Base-by-base conservation (phyloP, 2,888 invertebrate species). In the Endotricha flammealis region DNA sequence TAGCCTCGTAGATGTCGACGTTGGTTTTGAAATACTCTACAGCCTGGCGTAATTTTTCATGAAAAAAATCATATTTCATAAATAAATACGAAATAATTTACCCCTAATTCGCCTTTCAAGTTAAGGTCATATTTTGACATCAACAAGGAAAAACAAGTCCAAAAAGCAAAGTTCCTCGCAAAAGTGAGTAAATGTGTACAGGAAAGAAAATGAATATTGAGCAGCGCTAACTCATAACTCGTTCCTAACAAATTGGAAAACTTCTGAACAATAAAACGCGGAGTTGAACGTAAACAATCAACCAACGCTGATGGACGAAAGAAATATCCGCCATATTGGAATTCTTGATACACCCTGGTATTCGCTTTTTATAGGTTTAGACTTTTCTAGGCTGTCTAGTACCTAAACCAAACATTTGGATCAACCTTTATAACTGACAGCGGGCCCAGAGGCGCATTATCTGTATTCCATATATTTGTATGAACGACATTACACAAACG, bases 211-310 rank as follows among this genome's bases (percentile, higher is more conserved):
- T 35, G 35, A 29, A 35, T 35, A 35, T 35, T 35, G 35, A 35
- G 35, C 29, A 29, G 12, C 31, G 3, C 23, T 5, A 27, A 20
- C 10, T 27, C 14, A 29, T 22, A 43, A 43, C 41, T 43, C 39
- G 20, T 40, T 43, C 36, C 33, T 38, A 40, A 44, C 38, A 44
- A 40, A 43, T 46, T 43, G 43, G 42, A 43, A 44, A 46, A 46
- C 43, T 46, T 46, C 20, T 20, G 9, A 10, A 11, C 27, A 12
- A 27, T 27, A 27, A 13, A 24, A 10, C 3, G 27, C 17, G 17
- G 29, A 22, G 29, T 27, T 12, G 16, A 10, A 25, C 25, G 29
- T 35, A 35, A 35, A 29, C 35, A 35, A 22, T 17, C 35, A 14
- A 8, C 16, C 20, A 7, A 6, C 20, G 20, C 20, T 20, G 20